Evolutionary conservation across 2,797 vertebrate genomes (phyloP), one percentile per base, ranked within the genome.

Genomic region (Lutjanus campechanus): DNA sequence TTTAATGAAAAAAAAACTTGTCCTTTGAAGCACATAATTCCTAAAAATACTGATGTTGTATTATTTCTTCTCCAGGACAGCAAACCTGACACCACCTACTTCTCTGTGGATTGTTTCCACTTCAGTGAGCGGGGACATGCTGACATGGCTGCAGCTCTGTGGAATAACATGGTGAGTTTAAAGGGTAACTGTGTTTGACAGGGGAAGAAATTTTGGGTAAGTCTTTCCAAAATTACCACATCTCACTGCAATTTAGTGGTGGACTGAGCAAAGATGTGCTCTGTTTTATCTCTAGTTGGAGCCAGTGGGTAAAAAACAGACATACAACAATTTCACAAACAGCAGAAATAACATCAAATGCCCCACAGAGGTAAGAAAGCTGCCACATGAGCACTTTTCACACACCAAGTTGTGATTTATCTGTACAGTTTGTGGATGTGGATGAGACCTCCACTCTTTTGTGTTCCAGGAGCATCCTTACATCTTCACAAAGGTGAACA

Each of bases 161-260:
- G 98, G 98, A 99, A 98, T 84, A 99, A 98, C 84, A 98, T 99
- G 98, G 98, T 99, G 90, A 91, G 85, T 69, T 64, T 54, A 69
- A 69, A 49, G 40, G 46, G 73, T 77, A 54, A 86, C 65, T 66
- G 43, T 49, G 25, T 61, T 68, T 60, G 75, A 81, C 54, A 70
- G 51, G 36, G 54, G 61, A 58, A 44, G 7, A 13, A 8, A 36
- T 25, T 65, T 61, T 47, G 19, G 53, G 41, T 62, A 36, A 44
- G 54, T 73, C 20, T 43, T 49, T 43, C 22, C 70, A 22, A 74
- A 74, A 72, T 72, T 15, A 71, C 13, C 22, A 46, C 22, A 25
- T 85, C 11, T 47, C 44, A 9, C 25, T 65, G 41, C n/a, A 63
- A 47, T 76, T 43, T 11, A 40, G 15, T 53, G 71, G 53, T 44